Evolutionary conservation across 2,797 vertebrate genomes (phyloP).

Genomic region (Loris lydekkerianus): DNA sequence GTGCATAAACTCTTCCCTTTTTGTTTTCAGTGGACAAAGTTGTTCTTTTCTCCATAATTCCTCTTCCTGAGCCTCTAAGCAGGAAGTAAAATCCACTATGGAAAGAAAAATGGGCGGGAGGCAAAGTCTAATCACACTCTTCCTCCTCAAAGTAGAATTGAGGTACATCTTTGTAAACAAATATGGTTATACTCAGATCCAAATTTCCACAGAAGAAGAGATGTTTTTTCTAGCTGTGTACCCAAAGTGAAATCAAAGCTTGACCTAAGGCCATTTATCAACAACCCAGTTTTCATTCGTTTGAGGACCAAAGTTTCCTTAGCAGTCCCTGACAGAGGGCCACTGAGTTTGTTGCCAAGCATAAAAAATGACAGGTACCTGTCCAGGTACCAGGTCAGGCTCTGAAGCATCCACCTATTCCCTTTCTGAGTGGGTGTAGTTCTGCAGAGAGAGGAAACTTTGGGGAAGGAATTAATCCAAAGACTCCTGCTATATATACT

Average conservation of each 20-base stretch:
- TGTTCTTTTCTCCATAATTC: background rate
- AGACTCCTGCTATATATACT: background rate
- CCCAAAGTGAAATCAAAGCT: background rate
- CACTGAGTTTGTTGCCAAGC: background rate
- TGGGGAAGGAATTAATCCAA: background rate
- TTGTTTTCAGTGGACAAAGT: background rate
- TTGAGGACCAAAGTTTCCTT: background rate
- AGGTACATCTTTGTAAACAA: background rate
- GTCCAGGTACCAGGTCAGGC: no score
- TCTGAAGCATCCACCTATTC: background rate
- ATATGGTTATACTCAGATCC: background rate
- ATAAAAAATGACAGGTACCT: background rate
- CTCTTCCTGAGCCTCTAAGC: background rate
- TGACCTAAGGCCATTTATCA: background rate
- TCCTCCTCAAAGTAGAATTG: constrained; percentile 15
- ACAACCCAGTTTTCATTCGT: background rate
- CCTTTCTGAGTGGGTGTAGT: background rate
- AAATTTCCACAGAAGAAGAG: background rate
- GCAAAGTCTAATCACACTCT: background rate
- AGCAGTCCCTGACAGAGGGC: background rate
- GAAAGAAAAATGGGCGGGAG: background rate
- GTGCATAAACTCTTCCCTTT: background rate
- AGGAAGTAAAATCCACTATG: background rate
- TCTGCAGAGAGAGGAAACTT: background rate
- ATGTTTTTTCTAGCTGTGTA: background rate